Percentiles rank a stretch among this genome's conserved stretches.
phyloP scores from a whole-genome alignment of 2,113 vertebrate genomes.

The Struthio camelus region DNA sequence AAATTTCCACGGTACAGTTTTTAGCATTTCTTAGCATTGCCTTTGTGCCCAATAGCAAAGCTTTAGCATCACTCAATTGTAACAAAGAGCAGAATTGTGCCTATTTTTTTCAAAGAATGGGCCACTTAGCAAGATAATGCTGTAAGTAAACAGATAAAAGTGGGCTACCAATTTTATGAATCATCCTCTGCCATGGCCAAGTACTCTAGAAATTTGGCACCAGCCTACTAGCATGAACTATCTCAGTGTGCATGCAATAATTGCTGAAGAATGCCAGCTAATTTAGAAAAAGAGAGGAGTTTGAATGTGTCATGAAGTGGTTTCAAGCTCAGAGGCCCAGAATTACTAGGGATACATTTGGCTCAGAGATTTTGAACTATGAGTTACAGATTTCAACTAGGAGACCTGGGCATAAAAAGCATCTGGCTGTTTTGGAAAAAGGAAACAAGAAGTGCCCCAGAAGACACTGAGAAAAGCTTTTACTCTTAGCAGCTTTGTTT shows the following conservation, averaged over 20 bases:
- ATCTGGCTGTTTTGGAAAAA: conserved; percentile 18
- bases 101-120: background rate
- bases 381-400: background rate
- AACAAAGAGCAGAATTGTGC: background rate
- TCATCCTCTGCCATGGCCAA: conserved; percentile 28
- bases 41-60: conserved; percentile 7
- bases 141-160: conserved; percentile 36
- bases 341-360: background rate
- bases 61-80: background rate
- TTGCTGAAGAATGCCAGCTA: background rate
- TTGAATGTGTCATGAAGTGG: background rate
- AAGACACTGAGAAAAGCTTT: conserved; percentile 57
- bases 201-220: conserved; percentile 24
- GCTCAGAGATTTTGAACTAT: conserved; percentile 8
- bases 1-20: background rate
- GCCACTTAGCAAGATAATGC: conserved; percentile 28
- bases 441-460: conserved; percentile 14
- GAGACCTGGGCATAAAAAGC: background rate
- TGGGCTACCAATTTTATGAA: conserved; percentile 48
- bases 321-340: background rate
- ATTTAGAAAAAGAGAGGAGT: background rate
- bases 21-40: background rate
- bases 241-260: background rate
- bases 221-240: conserved; percentile 3
- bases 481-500: conserved; percentile 11